phyloP scores from a whole-genome alignment of 2,113 vertebrate species.

The Forbesichthys papilliferus region DNA sequence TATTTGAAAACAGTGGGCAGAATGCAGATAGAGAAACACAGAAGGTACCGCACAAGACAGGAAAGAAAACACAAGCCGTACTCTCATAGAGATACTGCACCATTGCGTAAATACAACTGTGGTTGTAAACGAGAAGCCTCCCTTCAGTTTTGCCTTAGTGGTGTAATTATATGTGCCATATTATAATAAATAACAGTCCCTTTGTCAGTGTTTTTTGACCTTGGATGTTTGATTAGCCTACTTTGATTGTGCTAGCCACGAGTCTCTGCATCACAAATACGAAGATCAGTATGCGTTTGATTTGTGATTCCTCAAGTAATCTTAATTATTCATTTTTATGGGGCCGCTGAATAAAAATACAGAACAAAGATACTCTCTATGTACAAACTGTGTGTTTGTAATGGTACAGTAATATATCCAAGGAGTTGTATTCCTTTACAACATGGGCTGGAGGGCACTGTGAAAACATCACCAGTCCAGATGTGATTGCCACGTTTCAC shows the following conservation, averaged over 20 bases:
- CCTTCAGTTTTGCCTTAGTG: neutral
- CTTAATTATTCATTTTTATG: conserved; percentile 68
- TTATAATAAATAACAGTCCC: conserved; percentile 4
- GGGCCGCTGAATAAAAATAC: conserved; percentile 76
- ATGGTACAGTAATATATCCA: conserved; percentile 79
- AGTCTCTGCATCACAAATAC: conserved; percentile 76
- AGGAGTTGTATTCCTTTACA: conserved; percentile 74
- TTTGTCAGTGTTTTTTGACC: too few relatives aligned
- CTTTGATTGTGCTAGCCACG: neutral
- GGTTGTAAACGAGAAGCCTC: neutral
- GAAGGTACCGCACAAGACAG: neutral
- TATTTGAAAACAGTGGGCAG: neutral
- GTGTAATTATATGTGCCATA: conserved; percentile 7
- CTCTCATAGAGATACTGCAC: neutral
- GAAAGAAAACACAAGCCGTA: neutral
- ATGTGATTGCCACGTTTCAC: conserved; percentile 37
- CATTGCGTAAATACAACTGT: neutral
- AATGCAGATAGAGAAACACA: neutral
- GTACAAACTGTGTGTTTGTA: conserved; percentile 69
- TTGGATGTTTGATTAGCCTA: too few relatives aligned
- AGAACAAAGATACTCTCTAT: conserved; percentile 76
- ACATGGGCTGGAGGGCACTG: conserved; percentile 43
- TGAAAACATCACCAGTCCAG: conserved; percentile 74
- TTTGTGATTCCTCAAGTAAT: conserved; percentile 74
- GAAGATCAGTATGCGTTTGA: conserved; percentile 84